Evolutionary conservation across 2,113 vertebrate genomes (phyloP), one percentile per base, ranked within the genome.

Genomic region (Dipodomys merriami): DNA sequence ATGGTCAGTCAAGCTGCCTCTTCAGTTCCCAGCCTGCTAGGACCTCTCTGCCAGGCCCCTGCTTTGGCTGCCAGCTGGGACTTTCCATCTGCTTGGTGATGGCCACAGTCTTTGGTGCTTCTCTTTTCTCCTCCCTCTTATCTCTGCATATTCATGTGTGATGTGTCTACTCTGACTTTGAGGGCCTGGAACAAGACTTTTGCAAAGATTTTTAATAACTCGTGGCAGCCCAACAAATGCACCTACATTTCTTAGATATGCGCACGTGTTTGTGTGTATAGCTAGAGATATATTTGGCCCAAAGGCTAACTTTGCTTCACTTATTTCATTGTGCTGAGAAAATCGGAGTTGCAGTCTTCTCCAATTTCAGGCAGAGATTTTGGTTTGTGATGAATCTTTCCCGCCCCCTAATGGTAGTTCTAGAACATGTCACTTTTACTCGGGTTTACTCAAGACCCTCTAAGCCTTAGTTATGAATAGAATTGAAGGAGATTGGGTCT

Each of bases 341-440:
- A 93, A 94, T 60, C 76, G 23, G 78, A 5, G 35, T 77, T 83
- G 77, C 88, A 76, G 74, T 74, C 67, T 83, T 62, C 73, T 74
- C 65, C 73, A 0, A n/a, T 44, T 33, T 71, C 7, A 15, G 11
- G 2, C 46, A 69, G n/a, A 65, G 76, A 16, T 83, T 72, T 30
- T 11, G 20, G 30, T 77, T 89, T 93, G 1, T 5, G 80, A 7
- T 67, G 96, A 90, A 60, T 64, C 97, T 96, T 12, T 95, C 10
- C n/a, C 95, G 65, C 98, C 96, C 97, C 77, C 98, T 93, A 83
- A 95, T 93, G 98, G 97, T 8, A 0, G 0, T 4, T 0, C 3
- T 0, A 4, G n/a, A 35, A 23, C 35, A 93, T 33, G 29, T 73
- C 96, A 39, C 29, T 35, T 83, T 72, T 33, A 30, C 39, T 19